Base-by-base conservation (phyloP, 2,113 vertebrate genomes). In the Urocynchramus pylzowi region DNA sequence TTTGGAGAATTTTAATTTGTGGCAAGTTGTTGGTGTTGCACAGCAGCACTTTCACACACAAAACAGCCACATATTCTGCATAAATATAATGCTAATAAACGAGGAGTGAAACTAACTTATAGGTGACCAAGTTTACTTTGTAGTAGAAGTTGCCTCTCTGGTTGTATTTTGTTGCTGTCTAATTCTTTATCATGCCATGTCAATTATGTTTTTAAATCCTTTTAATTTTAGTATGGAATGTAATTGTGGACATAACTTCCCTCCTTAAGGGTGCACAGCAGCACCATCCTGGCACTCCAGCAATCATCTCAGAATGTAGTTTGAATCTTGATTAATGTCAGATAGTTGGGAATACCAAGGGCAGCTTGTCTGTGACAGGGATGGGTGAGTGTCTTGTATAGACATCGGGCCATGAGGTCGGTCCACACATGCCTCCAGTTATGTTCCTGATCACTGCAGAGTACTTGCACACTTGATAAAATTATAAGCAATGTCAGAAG, bases 371-470 rank as follows among this genome's bases (percentile, higher is more conserved):
- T 82, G 33, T 35, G 53, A 5, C 13, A 8, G 22, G 33, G 12
- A 12, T 49, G 10, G 10, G 10, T 57, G 35, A 35, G 27, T 27
- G 16, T 75, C 44, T 75, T 22, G 9, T 10, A 7, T 2, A 61
- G 39, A 59, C 10, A 21, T 1, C 0, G 3, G 30, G 35, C 44
- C 27, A 52, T 18, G 30, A 39, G 15, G 23, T 65, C 0, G 0
- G 26, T 57, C 42, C 23, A 20, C 0, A 0, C 11, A 5, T 30
- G n/a, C 14, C 44, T 92, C 31, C 26, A n/a, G 24, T 83, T 54
- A 35, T 3, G 7, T 52, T 64, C 35, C 78, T 59, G 6, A 42
- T 82, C 56, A 12, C 57, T 82, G 33, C 49, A 79, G 33, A 85
- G 30, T 47, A 39, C 41, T 60, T 79, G 44, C 53, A 80, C 8